Base-by-base conservation (phyloP, 2,888 invertebrate species). In the Platycnemis pennipes region DNA sequence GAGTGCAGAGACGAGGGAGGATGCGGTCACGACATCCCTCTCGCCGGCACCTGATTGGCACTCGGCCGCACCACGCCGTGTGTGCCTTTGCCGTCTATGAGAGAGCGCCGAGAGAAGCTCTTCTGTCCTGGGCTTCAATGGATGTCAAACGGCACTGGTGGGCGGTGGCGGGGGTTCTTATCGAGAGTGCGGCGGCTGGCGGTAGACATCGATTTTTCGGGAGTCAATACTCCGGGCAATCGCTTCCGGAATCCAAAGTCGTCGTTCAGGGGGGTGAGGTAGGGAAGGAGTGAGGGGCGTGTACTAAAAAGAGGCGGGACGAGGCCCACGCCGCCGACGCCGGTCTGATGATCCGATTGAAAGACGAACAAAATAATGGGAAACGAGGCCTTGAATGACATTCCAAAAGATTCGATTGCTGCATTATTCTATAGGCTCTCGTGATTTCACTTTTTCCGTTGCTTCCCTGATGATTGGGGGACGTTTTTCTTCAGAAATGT, bases 11-110 rank as follows among this genome's bases (percentile, higher is more conserved):
- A 7, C 8, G 22, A 22, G n/a, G 31, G 13, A 31, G 85, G 31
- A 37, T 11, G 31, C 77, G 42, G 42, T 7, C 42, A 37, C 37
- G 26, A 37, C 22, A 56, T 5, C 37, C 56, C 5, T 26, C 45
- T 22, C 42, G 22, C 56, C 42, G 89, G 42, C 53, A 44, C 37
- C 56, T 89, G 63, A 89, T 89, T 89, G 89, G 89, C 56, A 42
- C 56, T 56, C 42, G 89, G 53, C 56, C 5, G 37, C 56, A 53
- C 88, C 88, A 31, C 44, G 37, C n/a, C n/a, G n/a, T n/a, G n/a
- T n/a, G n/a, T n/a, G n/a, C n/a, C n/a, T n/a, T n/a, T n/a, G n/a
- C 37, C 86, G 37, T 42, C 86, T 42, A 42, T 7, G 22, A 37
- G 19, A 3, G 22, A 86, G n/a, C n/a, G n/a, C n/a, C n/a, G n/a